These are phyloP conservation scores for Drosophila helvetica DNA, from an alignment of 2,888 invertebrate species.

Conservation along the genomic window DNA sequence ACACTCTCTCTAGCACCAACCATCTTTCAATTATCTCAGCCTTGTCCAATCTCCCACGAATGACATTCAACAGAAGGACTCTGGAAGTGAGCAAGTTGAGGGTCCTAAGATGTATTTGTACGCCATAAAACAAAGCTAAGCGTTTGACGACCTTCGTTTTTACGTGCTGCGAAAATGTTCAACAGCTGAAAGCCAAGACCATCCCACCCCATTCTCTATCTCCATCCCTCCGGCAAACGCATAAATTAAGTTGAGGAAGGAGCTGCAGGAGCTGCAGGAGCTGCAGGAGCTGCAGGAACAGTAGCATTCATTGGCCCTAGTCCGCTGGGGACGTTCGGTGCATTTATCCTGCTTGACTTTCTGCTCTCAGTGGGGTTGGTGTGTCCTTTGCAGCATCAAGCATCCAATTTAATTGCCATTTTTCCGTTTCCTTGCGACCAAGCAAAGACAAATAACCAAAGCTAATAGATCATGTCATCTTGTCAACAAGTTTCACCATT, in stretches of 20 bases:
- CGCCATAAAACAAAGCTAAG: conserved; percentile 54
- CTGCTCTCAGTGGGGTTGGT: conserved; percentile 48
- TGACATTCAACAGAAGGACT: conserved; percentile 3
- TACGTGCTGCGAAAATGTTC: conserved; percentile 65
- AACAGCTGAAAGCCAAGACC: conserved; percentile 41
- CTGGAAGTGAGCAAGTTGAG: not conserved
- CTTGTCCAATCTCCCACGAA: not conserved
- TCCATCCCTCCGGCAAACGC: conserved; percentile 24
- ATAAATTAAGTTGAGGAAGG: conserved; percentile 65
- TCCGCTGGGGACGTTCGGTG: conserved; percentile 26
- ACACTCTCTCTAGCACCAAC: too few relatives aligned
- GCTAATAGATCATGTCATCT: conserved; percentile 78
- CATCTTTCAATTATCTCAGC: not conserved
- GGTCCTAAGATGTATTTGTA: conserved; percentile 52
- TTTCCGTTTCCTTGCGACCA: conserved; percentile 49
- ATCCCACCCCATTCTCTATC: not conserved
- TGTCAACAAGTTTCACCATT: conserved; percentile 75
- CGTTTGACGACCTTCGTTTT: conserved; percentile 48
- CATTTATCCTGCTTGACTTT: conserved; percentile 67
- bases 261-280: conserved; percentile 28
- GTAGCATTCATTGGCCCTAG: conserved; percentile 54
- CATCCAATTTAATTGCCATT: conserved; percentile 74
- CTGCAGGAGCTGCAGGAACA: conserved; percentile 30
- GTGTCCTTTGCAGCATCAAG: conserved; percentile 36
- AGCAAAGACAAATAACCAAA: conserved; percentile 71